Evolutionary conservation across 2,113 vertebrate genomes (phyloP).

Genomic region (Phalacrocorax aristotelis): DNA sequence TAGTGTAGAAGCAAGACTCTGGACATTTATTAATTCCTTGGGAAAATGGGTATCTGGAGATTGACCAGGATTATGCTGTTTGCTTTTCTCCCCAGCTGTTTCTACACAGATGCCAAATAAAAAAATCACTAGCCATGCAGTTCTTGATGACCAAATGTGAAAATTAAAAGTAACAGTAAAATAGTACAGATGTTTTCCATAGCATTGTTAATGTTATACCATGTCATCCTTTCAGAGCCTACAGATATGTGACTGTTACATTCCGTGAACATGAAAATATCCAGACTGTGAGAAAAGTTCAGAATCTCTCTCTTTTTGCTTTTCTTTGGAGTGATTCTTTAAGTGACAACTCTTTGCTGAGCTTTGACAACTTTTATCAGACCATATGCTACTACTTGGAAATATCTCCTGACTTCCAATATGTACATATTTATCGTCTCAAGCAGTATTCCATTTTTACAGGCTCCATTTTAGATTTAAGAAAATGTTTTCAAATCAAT

Average conservation of each 20-base stretch:
- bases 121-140: background rate
- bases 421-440: background rate
- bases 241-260: background rate
- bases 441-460: background rate
- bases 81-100: background rate
- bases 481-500: background rate
- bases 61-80: background rate
- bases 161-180: background rate
- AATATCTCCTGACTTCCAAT: background rate
- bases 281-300: background rate
- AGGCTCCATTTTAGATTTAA: background rate
- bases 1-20: background rate
- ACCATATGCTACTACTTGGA: background rate
- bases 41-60: background rate
- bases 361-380: background rate
- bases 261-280: background rate
- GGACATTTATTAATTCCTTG: background rate
- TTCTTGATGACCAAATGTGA: background rate
- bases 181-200: background rate
- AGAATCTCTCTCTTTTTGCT: background rate
- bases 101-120: background rate
- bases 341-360: background rate
- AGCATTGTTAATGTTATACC: background rate
- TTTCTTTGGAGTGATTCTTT: background rate
- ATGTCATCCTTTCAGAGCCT: background rate